phyloP scores from a whole-genome alignment of 1,140 invertebrate species.

The Vollenhovia emeryi region DNA sequence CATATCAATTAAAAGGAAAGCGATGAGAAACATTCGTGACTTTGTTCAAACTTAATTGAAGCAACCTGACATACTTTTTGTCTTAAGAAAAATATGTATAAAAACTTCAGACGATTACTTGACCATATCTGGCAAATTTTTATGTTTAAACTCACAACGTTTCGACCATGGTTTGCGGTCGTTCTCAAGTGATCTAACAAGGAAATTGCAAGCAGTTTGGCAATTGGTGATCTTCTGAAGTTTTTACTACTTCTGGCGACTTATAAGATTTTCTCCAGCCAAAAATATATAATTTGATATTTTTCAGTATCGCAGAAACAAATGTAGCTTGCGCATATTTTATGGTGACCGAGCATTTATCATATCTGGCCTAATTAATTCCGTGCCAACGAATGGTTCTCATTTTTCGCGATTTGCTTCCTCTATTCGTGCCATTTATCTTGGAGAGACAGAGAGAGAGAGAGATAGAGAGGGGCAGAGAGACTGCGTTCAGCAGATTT shows the following conservation, averaged over 20 bases:
- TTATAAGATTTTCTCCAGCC: too few relatives aligned
- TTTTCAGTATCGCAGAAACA: neutral
- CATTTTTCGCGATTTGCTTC: slow-evolving; percentile 2
- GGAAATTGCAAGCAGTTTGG: too few relatives aligned
- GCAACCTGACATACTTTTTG: neutral
- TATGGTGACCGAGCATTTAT: neutral
- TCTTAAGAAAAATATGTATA: neutral
- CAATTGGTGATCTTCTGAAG: too few relatives aligned
- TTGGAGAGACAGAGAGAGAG: neutral
- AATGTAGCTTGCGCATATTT: neutral
- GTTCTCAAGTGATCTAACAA: too few relatives aligned
- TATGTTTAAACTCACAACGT: too few relatives aligned
- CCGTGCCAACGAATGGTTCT: neutral
- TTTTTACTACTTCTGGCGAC: too few relatives aligned
- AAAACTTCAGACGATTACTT: too few relatives aligned
- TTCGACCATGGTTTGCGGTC: too few relatives aligned
- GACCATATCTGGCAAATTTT: too few relatives aligned
- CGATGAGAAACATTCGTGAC: neutral
- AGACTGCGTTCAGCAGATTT: neutral
- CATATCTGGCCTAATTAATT: slow-evolving; percentile 5
- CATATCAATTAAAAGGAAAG: neutral
- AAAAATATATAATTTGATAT: slow-evolving; percentile 17
- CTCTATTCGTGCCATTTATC: neutral
- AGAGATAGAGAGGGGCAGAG: neutral
- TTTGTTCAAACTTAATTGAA: neutral